Conservation (phyloP, 2,888 invertebrate species). For the Caenorhabditis sp. region DNA sequence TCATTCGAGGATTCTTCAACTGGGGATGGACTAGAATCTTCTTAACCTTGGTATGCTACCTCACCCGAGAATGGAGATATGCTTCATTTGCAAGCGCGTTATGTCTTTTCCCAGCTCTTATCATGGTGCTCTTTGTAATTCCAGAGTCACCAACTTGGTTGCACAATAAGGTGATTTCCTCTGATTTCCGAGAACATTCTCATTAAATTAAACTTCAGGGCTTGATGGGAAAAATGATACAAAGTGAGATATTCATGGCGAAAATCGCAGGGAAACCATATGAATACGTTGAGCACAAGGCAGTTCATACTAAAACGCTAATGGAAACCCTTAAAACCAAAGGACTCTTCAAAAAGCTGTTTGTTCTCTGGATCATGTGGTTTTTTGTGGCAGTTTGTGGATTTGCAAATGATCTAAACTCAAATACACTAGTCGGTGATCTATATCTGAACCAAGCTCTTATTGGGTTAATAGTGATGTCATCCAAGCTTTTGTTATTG, state of each 20-base stretch:
- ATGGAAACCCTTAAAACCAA: constrained; percentile 66
- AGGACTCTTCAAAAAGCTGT: constrained; percentile 63
- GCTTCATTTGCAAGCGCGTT: constrained; percentile 71
- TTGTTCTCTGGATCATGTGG: constrained; percentile 79
- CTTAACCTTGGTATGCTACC: constrained; percentile 71
- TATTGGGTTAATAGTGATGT: constrained; percentile 71
- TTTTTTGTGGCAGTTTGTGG: constrained; percentile 73
- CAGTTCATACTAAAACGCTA: constrained; percentile 58
- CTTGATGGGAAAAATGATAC: constrained; percentile 63
- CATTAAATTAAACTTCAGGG: constrained; percentile 8
- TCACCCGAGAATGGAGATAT: constrained; percentile 73
- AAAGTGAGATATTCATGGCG: constrained; percentile 73
- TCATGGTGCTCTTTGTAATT: constrained; percentile 77
- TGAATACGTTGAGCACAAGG: constrained; percentile 62
- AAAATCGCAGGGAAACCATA: constrained; percentile 72
- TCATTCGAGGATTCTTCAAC: constrained; percentile 78
- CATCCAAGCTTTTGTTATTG: constrained; percentile 69
- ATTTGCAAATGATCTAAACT: constrained; percentile 78
- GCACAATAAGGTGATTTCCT: constrained; percentile 66
- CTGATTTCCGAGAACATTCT: too few relatives aligned
- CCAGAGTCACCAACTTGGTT: constrained; percentile 81
- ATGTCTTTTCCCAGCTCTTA: constrained; percentile 69
- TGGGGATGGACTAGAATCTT: constrained; percentile 76
- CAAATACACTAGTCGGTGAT: constrained; percentile 72
- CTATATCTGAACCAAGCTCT: constrained; percentile 76